Evolutionary conservation across 2,888 invertebrate species (phyloP).

Genomic region (Coenonympha glycerion): DNA sequence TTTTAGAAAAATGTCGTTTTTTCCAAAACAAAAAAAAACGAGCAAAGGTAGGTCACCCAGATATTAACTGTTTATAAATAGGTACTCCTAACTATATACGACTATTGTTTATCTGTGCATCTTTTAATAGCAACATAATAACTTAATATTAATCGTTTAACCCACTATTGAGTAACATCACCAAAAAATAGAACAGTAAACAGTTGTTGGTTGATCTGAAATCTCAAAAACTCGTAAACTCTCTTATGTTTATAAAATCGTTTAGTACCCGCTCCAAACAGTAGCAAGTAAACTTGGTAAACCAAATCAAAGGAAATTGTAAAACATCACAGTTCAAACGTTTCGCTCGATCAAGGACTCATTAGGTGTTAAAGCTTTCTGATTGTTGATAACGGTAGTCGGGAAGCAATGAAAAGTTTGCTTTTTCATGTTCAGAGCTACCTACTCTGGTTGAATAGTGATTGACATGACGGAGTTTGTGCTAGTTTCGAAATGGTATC

Average conservation of each 20-base stretch:
- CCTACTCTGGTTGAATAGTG: slow-evolving; percentile 1
- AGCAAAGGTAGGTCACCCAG: no score
- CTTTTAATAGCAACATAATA: no score
- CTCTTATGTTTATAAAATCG: not conserved
- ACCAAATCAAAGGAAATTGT: slow-evolving; percentile 23
- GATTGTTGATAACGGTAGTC: slow-evolving; percentile 17
- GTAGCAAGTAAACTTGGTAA: slow-evolving; percentile 18
- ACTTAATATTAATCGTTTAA: no score
- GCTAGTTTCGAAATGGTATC: not conserved
- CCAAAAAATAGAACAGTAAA: no score
- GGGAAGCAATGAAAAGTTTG: slow-evolving; percentile 11
- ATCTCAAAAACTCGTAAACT: not conserved
- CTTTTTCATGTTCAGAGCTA: slow-evolving; percentile 1
- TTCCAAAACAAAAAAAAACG: no score
- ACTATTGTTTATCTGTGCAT: no score
- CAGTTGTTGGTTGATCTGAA: no score
- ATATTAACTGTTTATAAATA: no score
- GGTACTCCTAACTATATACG: no score
- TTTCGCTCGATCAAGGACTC: slow-evolving; percentile 1
- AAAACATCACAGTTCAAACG: slow-evolving; percentile 23
- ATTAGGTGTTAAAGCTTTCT: slow-evolving; percentile 15
- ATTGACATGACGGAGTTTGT: slow-evolving; percentile 1
- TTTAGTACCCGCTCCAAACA: slow-evolving; percentile 13
- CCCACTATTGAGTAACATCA: no score
- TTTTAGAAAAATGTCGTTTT: no score